Evolutionary conservation across 2,113 vertebrate species (phyloP).

Genomic region (Neotoma lepida): DNA sequence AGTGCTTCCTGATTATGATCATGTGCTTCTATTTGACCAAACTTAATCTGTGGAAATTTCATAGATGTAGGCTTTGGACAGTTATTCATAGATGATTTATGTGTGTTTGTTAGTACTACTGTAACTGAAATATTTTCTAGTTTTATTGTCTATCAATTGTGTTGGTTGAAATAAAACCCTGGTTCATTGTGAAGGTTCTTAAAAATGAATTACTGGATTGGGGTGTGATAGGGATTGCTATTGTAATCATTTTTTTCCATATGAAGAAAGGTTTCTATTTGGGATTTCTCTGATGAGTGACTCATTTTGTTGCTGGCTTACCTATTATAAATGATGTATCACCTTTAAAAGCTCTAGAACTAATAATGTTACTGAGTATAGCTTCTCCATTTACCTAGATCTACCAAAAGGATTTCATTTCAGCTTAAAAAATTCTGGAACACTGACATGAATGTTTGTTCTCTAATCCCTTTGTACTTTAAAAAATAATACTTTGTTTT

Average conservation of each 20-base stretch:
- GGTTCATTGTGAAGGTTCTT: background rate
- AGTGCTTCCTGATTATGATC: background rate
- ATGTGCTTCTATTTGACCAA: background rate
- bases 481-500: background rate
- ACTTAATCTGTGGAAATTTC: background rate
- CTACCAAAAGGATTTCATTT: background rate
- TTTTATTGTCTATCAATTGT: background rate
- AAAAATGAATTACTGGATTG: background rate
- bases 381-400: background rate
- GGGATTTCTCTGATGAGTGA: constrained; percentile 1
- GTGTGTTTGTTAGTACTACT: background rate
- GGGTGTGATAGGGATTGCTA: background rate
- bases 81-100: background rate
- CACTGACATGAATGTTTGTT: background rate
- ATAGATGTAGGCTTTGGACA: background rate
- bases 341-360: background rate
- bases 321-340: background rate
- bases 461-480: background rate
- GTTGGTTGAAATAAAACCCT: background rate
- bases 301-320: background rate
- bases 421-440: background rate
- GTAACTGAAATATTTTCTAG: background rate
- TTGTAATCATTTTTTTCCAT: constrained; percentile 33
- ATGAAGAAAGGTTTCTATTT: background rate
- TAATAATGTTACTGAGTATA: background rate